These are phyloP conservation scores for Sesamia inferens DNA, from an alignment of 2,888 invertebrate genomes.

Conservation along the genomic window DNA sequence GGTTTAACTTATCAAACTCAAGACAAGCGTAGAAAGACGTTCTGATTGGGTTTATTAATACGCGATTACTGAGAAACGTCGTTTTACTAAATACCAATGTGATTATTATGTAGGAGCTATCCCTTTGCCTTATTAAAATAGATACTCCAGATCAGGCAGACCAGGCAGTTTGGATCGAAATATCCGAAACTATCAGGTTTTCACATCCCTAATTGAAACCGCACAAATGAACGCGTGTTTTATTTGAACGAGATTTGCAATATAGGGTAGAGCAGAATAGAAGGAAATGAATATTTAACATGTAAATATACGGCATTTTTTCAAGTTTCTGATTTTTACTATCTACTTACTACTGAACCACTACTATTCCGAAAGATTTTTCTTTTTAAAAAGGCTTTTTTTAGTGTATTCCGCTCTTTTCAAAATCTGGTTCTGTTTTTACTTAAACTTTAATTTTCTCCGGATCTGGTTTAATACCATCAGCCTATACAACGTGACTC, in stretches of 20 bases:
- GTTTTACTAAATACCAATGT: constrained; percentile 1
- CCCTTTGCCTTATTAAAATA: constrained; percentile 15
- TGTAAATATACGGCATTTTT: neutral
- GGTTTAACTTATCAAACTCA: constrained; percentile 20
- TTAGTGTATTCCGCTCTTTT: neutral
- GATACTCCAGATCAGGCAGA: constrained; percentile 25
- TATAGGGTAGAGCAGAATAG: neutral
- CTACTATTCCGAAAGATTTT: neutral
- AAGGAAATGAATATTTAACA: constrained; percentile 1
- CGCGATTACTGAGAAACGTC: neutral
- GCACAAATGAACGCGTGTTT: constrained; percentile 52
- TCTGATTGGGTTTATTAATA: constrained; percentile 11
- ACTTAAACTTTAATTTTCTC: too few species aligned
- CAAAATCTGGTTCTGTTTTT: neutral
- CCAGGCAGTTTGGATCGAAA: constrained; percentile 11
- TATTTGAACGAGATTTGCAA: constrained; percentile 5
- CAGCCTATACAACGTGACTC: too few species aligned
- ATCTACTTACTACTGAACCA: neutral
- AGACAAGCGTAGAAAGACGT: neutral
- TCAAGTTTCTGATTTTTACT: neutral
- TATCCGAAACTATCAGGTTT: constrained; percentile 49
- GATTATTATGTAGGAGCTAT: neutral
- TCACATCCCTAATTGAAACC: constrained; percentile 46
- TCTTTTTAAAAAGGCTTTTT: neutral
- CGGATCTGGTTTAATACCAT: too few species aligned